Evolutionary conservation across 2,888 invertebrate species (phyloP), one percentile per base, ranked within the genome.

Genomic region (Pyrochroa serraticornis): DNA sequence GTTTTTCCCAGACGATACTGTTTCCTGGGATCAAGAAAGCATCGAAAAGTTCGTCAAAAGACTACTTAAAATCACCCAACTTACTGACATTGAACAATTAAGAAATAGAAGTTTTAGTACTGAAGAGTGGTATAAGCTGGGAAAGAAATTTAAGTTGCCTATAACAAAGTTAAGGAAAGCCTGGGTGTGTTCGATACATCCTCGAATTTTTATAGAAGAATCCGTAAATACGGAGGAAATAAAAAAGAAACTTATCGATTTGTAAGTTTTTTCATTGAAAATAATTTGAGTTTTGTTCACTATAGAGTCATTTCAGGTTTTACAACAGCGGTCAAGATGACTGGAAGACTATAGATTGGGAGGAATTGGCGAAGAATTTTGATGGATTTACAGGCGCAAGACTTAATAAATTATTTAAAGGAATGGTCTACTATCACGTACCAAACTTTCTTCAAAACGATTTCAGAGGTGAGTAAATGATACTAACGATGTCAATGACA

Each of bases 281-380:
- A 8, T 22, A n/a, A 22, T 3, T 38, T 30, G 30, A 30, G 9
- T 37, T 9, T 8, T 35, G 8, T 44, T 35, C 7, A 34, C 41
- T 9, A 7, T 43, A 10, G 9, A 42, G 43, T 50, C 45, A 45
- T 60, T 69, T 22, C 44, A 71, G 71, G 41, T 52, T 71, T 32
- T 32, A 49, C 6, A 41, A 66, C n/a, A 63, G 56, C 5, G 58
- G 61, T 0, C 65, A 65, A 53, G 60, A 35, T 5, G 71, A 72
- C 43, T 71, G 67, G 65, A 60, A 55, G 37, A 33, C 48, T 1
- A 42, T 72, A 3, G 46, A 69, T 44, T 72, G 72, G 72, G 56
- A 61, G 9, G 46, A 63, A 32, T 61, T 69, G 13, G 61, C 64
- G 0, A 45, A 62, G 9, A 33, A 66, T n/a, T 70, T 65, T 41